phyloP scores from a whole-genome alignment of 64 coral and sea anemone species.

The Astreopora myriophthalma region DNA sequence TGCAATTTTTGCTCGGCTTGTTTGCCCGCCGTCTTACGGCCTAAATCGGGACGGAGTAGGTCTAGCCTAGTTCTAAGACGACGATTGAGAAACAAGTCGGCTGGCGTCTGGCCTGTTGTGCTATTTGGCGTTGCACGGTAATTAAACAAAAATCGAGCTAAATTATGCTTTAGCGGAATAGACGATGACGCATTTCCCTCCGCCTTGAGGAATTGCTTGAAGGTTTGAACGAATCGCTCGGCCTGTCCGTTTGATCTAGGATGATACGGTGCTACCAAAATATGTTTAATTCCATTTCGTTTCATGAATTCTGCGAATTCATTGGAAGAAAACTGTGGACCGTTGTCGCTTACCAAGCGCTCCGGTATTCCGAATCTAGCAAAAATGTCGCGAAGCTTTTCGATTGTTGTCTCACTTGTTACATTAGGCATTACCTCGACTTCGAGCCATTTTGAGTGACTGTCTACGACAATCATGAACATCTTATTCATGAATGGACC shows the following conservation, averaged over 20 bases:
- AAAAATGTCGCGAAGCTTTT: background rate
- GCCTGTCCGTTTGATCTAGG: slow-evolving; percentile 51
- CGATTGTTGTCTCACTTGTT: background rate
- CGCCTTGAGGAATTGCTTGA: slow-evolving; percentile 47
- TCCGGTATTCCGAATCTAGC: background rate
- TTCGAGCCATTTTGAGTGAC: slow-evolving; percentile 21
- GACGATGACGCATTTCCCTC: slow-evolving; percentile 26
- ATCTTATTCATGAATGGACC: slow-evolving; percentile 41
- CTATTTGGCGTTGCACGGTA: no score
- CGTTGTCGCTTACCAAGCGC: background rate
- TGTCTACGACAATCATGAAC: background rate
- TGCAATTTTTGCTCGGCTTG: slow-evolving; percentile 25
- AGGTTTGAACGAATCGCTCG: slow-evolving; percentile 52
- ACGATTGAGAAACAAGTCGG: no score
- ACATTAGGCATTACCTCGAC: background rate
- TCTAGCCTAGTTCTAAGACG: no score
- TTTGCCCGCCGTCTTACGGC: no score
- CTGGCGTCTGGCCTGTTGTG: no score
- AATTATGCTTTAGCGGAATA: no score
- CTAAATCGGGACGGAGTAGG: no score
- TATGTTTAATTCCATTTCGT: slow-evolving; percentile 51
- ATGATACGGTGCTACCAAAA: slow-evolving; percentile 23
- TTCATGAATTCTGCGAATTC: slow-evolving; percentile 46
- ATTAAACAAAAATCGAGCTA: no score
- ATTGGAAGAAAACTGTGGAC: slow-evolving; percentile 22